Evolutionary conservation across 2,113 vertebrate species (phyloP), one percentile per base, ranked within the genome.

Genomic region (Genyomyrus donnyi): DNA sequence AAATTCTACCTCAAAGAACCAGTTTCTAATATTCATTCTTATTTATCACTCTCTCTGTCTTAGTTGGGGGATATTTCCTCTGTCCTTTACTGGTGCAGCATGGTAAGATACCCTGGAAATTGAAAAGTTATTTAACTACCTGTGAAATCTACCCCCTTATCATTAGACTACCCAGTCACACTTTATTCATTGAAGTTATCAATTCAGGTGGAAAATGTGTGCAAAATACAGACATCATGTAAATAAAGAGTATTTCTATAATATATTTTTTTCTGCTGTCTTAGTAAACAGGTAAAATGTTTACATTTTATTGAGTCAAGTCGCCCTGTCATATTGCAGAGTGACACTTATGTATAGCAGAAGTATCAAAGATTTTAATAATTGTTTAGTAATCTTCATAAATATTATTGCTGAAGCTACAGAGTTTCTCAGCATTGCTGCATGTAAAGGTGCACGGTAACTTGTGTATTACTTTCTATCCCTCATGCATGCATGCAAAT

Each of bases 371-470:
- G 89, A 84, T 46, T 92, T 94, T 93, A 94, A 93, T 95, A 93
- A 94, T 94, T 96, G 19, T 95, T 95, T 95, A 95, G 95, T 96
- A 92, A 90, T 92, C 90, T 91, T 92, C 93, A 94, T 94, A 93
- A 91, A 88, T 95, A 93, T 96, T 96, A 96, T 96, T 96, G 96
- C 96, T 96, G 95, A 94, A 95, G 92, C 93, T 94, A 90, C 92
- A 92, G 95, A 94, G 93, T 94, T 93, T 93, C 93, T 93, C 92
- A 92, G 92, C 90, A 90, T 93, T 91, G 92, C 94, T 93, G 94
- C 94, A 88, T 93, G 92, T 50, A 10, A 91, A 93, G 92, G 93
- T 94, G 93, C 94, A 94, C 95, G 92, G 91, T 91, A 93, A 90
- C 92, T 92, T 94, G 91, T 92, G 93, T 93, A 91, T 92, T 94